phyloP scores from a whole-genome alignment of 2,113 vertebrate genomes.

The Osmerus mordax region DNA sequence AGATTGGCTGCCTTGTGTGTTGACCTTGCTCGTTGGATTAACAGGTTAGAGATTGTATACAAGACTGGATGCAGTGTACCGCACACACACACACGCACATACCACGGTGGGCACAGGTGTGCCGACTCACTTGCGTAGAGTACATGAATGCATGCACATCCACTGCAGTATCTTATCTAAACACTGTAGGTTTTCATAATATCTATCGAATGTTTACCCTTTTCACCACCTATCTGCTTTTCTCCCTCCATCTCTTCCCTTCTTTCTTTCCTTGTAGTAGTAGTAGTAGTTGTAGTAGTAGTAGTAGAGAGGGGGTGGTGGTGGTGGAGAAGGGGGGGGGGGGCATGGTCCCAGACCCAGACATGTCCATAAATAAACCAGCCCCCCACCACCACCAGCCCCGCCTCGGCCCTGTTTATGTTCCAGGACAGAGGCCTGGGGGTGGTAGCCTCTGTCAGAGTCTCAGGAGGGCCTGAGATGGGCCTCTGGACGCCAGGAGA shows the following conservation, averaged over 20 bases:
- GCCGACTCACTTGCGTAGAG: too few species aligned
- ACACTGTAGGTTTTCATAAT: too few species aligned
- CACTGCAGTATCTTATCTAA: too few species aligned
- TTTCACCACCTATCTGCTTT: too few species aligned
- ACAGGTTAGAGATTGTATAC: slow-evolving; percentile 1
- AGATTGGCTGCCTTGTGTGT: slow-evolving; percentile 12
- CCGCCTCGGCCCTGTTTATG: slow-evolving; percentile 67
- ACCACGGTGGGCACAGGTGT: neutral
- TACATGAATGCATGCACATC: too few species aligned
- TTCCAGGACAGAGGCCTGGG: slow-evolving; percentile 42
- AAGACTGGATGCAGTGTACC: slow-evolving; percentile 5
- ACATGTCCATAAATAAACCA: slow-evolving; percentile 76
- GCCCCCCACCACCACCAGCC: slow-evolving; percentile 53
- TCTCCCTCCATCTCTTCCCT: too few species aligned
- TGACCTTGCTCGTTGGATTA: slow-evolving; percentile 47
- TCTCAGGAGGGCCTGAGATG: slow-evolving; percentile 72
- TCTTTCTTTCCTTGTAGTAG: too few species aligned
- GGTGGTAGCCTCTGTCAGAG: slow-evolving; percentile 34
- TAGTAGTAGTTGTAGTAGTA: too few species aligned
- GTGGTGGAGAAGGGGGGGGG: slow-evolving; percentile 10
- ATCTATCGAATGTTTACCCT: too few species aligned
- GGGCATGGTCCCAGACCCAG: slow-evolving; percentile 62
- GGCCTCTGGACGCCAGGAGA: slow-evolving; percentile 21
- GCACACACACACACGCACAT: neutral
- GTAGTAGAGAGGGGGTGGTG: too few species aligned